Conservation (phyloP, 2,113 vertebrate genomes). For the Echinops telfairi region DNA sequence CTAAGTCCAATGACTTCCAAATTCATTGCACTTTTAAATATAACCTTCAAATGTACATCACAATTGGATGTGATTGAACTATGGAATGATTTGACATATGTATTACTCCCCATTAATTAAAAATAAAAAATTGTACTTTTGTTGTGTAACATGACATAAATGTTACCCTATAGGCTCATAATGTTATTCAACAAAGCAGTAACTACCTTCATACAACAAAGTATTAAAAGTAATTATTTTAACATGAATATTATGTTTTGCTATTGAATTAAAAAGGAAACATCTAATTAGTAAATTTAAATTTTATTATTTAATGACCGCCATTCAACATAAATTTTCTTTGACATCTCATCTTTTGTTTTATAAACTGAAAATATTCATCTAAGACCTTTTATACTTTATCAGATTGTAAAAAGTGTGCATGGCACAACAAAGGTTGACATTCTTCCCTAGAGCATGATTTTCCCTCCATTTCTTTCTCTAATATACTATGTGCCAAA, state of each 20-base stretch:
- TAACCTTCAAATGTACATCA: too few relatives aligned
- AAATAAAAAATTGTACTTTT: too few relatives aligned
- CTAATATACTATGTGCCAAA: neutral
- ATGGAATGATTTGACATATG: too few relatives aligned
- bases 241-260: neutral
- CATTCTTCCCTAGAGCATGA: neutral
- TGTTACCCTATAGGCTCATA: neutral
- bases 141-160: neutral
- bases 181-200: constrained; percentile 21
- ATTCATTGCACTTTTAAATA: too few relatives aligned
- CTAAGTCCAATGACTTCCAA: too few relatives aligned
- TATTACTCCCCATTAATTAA: too few relatives aligned
- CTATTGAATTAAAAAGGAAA: neutral
- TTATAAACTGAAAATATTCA: constrained; percentile 14
- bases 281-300: neutral
- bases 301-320: neutral
- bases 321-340: constrained; percentile 18
- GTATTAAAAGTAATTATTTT: neutral
- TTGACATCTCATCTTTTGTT: constrained; percentile 2
- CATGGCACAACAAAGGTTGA: neutral
- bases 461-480: neutral
- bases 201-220: neutral
- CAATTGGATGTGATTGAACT: too few relatives aligned
- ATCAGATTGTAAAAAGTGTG: neutral
- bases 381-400: neutral